Base-by-base conservation (phyloP, 2,797 vertebrate species). In the Nannoperca australis region DNA sequence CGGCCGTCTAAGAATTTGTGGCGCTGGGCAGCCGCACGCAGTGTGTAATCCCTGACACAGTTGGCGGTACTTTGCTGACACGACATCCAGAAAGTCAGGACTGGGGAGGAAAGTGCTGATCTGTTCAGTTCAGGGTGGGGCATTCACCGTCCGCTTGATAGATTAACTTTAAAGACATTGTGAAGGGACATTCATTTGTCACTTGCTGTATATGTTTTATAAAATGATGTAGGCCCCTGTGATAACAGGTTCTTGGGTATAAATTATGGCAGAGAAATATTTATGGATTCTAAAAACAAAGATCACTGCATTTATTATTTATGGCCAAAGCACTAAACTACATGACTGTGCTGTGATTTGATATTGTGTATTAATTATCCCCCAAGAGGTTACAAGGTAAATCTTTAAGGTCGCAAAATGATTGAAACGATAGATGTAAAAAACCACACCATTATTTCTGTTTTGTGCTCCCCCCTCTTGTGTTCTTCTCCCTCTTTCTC, bases 61-160 rank as follows among this genome's bases (percentile, higher is more conserved):
- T 89, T 84, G 87, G 83, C 76, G 30, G 76, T 50, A 71, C 76
- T 89, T 76, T 91, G 91, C 91, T 92, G 91, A 93, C 90, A 81
- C 67, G 55, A 89, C 90, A 85, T 77, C 67, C 76, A 80, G 83
- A 73, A 76, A 85, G 85, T 85, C 86, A 66, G 62, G 87, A 59
- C 75, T 7, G 30, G 7, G 60, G 58, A 71, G 79, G 70, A 90
- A 87, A 91, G 79, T 88, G 91, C 91, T 92, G 92, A 92, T 81
- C 24, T 69, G 70, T 72, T 73, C 42, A 20, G 7, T 75, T 54
- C 63, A 27, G 11, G 78, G 60, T 6, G 51, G 32, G 15, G 12
- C 77, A 2, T 70, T 78, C 81, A 56, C 15, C 22, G 83, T 73
- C 75, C 66, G 42, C 82, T 50, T 92, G 90, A 93, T 78, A 65